These are phyloP conservation scores for Manduca sexta DNA, from an alignment of 1,140 invertebrate genomes.

Conservation along the genomic window DNA sequence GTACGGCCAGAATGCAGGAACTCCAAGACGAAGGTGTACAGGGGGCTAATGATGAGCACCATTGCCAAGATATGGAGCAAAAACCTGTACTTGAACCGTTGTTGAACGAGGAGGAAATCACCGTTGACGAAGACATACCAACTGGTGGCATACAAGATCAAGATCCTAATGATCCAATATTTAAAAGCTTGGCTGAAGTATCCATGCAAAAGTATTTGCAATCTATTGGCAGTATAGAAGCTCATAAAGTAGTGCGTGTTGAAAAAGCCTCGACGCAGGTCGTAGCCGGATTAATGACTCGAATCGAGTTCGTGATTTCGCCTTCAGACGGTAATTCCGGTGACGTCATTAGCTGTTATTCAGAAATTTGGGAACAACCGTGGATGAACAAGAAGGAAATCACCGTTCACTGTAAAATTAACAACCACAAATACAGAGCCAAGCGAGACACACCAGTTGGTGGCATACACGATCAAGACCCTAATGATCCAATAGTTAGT, in stretches of 20 bases:
- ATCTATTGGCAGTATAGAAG: slow-evolving; percentile 11
- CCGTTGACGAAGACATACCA: slow-evolving; percentile 13
- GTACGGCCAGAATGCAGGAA: no score
- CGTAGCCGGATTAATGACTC: slow-evolving; percentile 26
- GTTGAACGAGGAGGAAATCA: slow-evolving; percentile 19
- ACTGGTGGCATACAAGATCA: slow-evolving; percentile 10
- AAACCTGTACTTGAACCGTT: no score
- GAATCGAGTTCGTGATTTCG: slow-evolving; percentile 23
- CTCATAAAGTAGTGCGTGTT: slow-evolving; percentile 18
- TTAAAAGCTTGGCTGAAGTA: slow-evolving; percentile 21
- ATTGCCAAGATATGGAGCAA: no score
- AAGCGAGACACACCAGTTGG: slow-evolving; percentile 3
- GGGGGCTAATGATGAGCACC: no score
- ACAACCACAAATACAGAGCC: not conserved
- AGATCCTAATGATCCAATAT: slow-evolving; percentile 22
- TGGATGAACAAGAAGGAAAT: slow-evolving; percentile 55
- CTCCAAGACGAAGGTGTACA: no score
- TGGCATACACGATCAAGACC: slow-evolving; percentile 12
- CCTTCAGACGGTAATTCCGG: slow-evolving; percentile 2
- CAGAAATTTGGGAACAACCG: slow-evolving; percentile 74
- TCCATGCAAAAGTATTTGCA: slow-evolving; percentile 29
- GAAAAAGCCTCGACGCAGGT: slow-evolving; percentile 28
- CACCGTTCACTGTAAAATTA: slow-evolving; percentile 6
- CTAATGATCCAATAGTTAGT: slow-evolving; percentile 16
- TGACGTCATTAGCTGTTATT: slow-evolving; percentile 50